A percentile compares a stretch with the other conserved stretches of the same genome.
Evolutionary conservation across 2,797 vertebrate species (phyloP).

Genomic region (Podargus strigoides): DNA sequence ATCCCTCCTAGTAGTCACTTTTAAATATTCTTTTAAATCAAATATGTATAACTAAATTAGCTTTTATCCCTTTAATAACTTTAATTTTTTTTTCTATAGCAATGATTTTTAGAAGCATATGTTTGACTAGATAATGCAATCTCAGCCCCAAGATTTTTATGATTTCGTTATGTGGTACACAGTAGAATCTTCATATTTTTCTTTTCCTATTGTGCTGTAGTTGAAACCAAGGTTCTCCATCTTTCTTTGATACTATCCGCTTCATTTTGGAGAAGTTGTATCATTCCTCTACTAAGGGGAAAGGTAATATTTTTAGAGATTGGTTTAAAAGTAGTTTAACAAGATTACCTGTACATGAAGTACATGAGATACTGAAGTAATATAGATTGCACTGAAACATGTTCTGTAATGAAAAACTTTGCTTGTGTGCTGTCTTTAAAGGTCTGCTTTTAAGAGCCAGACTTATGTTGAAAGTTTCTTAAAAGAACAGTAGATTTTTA

Average conservation of each 20-base stretch:
- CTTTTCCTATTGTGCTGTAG: not conserved
- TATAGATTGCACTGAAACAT: not conserved
- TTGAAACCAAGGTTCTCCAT: not conserved
- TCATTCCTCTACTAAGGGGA: not conserved
- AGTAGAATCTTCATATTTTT: not conserved
- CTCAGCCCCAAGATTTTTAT: not conserved
- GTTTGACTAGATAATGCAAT: not conserved
- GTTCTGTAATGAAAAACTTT: not conserved
- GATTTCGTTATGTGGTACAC: not conserved
- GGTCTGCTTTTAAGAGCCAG: not conserved
- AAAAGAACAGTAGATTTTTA: not conserved
- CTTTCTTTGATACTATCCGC: not conserved
- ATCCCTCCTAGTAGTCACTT: not conserved
- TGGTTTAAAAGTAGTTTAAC: not conserved
- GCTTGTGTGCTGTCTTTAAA: not conserved
- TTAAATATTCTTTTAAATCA: not conserved
- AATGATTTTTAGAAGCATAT: not conserved
- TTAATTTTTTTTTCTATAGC: too few relatives aligned
- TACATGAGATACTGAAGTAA: not conserved
- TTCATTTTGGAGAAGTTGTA: not conserved
- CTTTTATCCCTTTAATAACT: not conserved
- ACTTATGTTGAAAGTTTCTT: not conserved
- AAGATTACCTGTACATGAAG: not conserved
- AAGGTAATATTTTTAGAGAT: not conserved
- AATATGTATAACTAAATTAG: not conserved